Evolutionary conservation across 1,140 invertebrate species (phyloP), one percentile per base, ranked within the genome.

Genomic region (Ephestia elutella): DNA sequence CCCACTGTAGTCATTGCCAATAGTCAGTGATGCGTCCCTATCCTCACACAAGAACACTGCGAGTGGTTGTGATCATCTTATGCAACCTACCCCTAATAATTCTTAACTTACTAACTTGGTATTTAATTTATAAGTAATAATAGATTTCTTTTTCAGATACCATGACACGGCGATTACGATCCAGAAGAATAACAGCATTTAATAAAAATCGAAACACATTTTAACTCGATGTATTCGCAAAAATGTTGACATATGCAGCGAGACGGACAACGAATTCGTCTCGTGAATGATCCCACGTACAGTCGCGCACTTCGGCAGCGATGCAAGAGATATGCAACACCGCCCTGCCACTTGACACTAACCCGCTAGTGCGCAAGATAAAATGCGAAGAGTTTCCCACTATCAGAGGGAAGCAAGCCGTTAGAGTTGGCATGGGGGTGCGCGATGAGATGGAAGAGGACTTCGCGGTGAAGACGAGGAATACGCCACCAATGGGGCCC

Each of bases 271-370:
- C 62, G 38, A 62, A 69, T 49, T 66, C 75, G 53, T 69, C 72
- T 66, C 78, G 76, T 76, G 73, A 80, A 80, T 86, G 82, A 82
- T 76, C 70, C 58, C 68, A 62, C 68, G 68, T 59, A 54, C 56
- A 75, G 59, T 60, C 68, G 73, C 66, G 68, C 60, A 82, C 71
- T 72, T 64, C 65, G 79, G 73, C 78, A 86, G 84, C 79, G 73
- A 90, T 90, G 89, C 89, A 90, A 84, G 89, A 90, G 75, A 89
- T 90, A 75, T 90, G 89, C 86, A 90, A 88, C 78, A 84, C 83
- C 67, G 80, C 83, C 62, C 72, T 90, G 80, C 88, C 87, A 63
- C 82, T 90, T 60, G 87, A 90, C 69, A 82, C 75, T 76, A 89
- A 88, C 71, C 87, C 87, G 18, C 72, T 90, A 62, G 83, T 87